Percentiles rank a stretch among this genome's conserved stretches.
Evolutionary conservation across 2,888 invertebrate genomes (phyloP).

Genomic region (Sinelater perroti): DNA sequence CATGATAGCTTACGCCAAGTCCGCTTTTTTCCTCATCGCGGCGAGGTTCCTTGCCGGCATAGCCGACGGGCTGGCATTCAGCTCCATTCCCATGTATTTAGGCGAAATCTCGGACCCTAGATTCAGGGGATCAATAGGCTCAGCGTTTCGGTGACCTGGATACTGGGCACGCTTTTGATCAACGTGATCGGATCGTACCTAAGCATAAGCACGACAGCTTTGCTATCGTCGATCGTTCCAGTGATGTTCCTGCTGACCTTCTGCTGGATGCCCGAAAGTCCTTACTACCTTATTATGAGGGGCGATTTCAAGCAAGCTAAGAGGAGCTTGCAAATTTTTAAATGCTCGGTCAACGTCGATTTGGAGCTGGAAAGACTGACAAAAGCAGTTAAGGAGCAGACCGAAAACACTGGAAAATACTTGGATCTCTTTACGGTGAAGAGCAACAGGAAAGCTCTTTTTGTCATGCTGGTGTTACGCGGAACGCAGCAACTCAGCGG

Average conservation of each 20-base stretch:
- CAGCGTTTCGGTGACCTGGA: slow-evolving; percentile 66
- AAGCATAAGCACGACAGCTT: slow-evolving; percentile 63
- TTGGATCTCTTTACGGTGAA: slow-evolving; percentile 64
- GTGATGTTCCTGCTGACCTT: slow-evolving; percentile 66
- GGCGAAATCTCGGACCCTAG: slow-evolving; percentile 68
- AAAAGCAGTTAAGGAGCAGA: slow-evolving; percentile 53
- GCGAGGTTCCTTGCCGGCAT: slow-evolving; percentile 65
- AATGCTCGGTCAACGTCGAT: slow-evolving; percentile 63
- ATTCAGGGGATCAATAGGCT: slow-evolving; percentile 69
- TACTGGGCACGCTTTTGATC: slow-evolving; percentile 68
- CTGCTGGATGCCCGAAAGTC: slow-evolving; percentile 71
- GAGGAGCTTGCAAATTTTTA: slow-evolving; percentile 64
- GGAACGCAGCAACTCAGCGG: slow-evolving; percentile 70
- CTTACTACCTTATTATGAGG: slow-evolving; percentile 60
- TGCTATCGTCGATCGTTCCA: slow-evolving; percentile 67
- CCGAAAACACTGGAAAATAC: slow-evolving; percentile 60
- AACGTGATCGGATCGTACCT: slow-evolving; percentile 69
- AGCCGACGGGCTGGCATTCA: slow-evolving; percentile 59
- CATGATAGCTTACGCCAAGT: slow-evolving; percentile 67
- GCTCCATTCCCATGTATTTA: slow-evolving; percentile 67
- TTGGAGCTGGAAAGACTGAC: slow-evolving; percentile 56
- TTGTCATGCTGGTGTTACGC: slow-evolving; percentile 68
- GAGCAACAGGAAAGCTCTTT: slow-evolving; percentile 68
- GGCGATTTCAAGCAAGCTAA: slow-evolving; percentile 59
- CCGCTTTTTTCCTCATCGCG: slow-evolving; percentile 66